A percentile compares a stretch with the other conserved stretches of the same genome.
These are phyloP conservation scores for Zaprionus tsacasi DNA, from an alignment of 1,140 invertebrate genomes.

Conservation along the genomic window DNA sequence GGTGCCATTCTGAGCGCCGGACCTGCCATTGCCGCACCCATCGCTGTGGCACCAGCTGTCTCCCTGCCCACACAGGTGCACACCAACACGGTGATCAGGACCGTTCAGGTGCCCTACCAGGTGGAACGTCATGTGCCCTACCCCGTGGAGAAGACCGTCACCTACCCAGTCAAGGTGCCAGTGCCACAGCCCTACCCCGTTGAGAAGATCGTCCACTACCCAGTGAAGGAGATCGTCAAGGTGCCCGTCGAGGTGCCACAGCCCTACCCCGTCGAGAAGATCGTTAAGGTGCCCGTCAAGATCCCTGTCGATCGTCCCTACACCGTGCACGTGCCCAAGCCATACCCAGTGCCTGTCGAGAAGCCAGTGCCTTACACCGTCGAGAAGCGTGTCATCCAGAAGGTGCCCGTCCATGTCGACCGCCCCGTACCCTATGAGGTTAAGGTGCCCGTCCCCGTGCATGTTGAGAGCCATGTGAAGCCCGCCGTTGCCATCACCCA, in stretches of 20 bases:
- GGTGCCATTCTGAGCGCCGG: slow-evolving; percentile 62
- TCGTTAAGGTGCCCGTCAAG: slow-evolving; percentile 85
- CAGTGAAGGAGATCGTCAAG: slow-evolving; percentile 88
- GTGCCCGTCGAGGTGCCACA: slow-evolving; percentile 88
- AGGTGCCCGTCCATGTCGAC: slow-evolving; percentile 85
- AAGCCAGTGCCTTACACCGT: slow-evolving; percentile 87
- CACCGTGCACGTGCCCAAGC: slow-evolving; percentile 86
- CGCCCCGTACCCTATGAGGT: slow-evolving; percentile 87
- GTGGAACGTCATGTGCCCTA: slow-evolving; percentile 87
- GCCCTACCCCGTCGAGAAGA: slow-evolving; percentile 87
- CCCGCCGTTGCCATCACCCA: slow-evolving; percentile 61
- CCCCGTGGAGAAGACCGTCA: slow-evolving; percentile 88
- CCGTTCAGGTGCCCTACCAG: slow-evolving; percentile 88
- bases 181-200: slow-evolving; percentile 88
- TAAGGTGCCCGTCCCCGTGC: slow-evolving; percentile 86
- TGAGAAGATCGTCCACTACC: slow-evolving; percentile 86
- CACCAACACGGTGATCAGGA: slow-evolving; percentile 82
- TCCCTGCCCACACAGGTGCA: slow-evolving; percentile 78
- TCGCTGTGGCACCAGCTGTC: slow-evolving; percentile 40
- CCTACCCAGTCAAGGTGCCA: slow-evolving; percentile 87
- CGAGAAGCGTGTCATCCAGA: slow-evolving; percentile 85
- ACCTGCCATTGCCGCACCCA: slow-evolving; percentile 15
- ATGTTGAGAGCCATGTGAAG: slow-evolving; percentile 83
- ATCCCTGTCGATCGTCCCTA: slow-evolving; percentile 86
- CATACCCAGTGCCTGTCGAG: slow-evolving; percentile 86